Percentiles rank a stretch among this genome's conserved stretches.
phyloP scores from a whole-genome alignment of 1,140 invertebrate species.

The Ephestia elutella region DNA sequence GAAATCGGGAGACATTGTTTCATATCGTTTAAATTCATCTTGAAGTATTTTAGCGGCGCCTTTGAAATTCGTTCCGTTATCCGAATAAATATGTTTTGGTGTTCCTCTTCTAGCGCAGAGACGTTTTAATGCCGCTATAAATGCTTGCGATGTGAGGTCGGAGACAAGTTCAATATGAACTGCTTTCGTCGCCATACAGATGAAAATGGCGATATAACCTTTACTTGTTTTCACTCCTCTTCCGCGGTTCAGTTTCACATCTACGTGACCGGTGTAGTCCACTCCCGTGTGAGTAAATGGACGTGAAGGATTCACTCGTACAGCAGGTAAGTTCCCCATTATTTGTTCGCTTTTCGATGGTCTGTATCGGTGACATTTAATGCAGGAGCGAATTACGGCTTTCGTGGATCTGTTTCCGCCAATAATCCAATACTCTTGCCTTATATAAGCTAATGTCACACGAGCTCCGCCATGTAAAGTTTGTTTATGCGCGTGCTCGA shows the following conservation, averaged over 20 bases:
- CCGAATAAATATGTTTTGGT: not conserved
- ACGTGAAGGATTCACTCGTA: slow-evolving; percentile 7
- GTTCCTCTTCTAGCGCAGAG: slow-evolving; percentile 19
- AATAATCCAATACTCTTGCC: slow-evolving; percentile 14
- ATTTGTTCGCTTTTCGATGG: slow-evolving; percentile 7
- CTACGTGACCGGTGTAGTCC: slow-evolving; percentile 15
- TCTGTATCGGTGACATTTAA: slow-evolving; percentile 5
- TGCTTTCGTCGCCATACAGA: slow-evolving; percentile 21
- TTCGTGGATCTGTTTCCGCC: not conserved
- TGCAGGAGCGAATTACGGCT: not conserved
- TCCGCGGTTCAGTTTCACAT: slow-evolving; percentile 3
- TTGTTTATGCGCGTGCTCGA: slow-evolving; percentile 8
- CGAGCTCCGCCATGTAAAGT: slow-evolving; percentile 14
- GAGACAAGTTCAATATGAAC: slow-evolving; percentile 19
- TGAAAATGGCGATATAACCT: slow-evolving; percentile 16
- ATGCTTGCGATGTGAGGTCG: slow-evolving; percentile 11
- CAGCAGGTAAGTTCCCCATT: slow-evolving; percentile 15
- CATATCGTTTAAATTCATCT: too few species aligned
- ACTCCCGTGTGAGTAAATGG: slow-evolving; percentile 15
- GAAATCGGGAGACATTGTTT: too few species aligned
- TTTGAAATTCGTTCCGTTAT: too few species aligned
- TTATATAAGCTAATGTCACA: slow-evolving; percentile 2
- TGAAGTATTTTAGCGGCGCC: too few species aligned
- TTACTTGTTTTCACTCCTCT: slow-evolving; percentile 14
- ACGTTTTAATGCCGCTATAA: slow-evolving; percentile 13